Evolutionary conservation across 2,797 vertebrate species (phyloP), one percentile per base, ranked within the genome.

Genomic region (Urosaurus nigricauda): DNA sequence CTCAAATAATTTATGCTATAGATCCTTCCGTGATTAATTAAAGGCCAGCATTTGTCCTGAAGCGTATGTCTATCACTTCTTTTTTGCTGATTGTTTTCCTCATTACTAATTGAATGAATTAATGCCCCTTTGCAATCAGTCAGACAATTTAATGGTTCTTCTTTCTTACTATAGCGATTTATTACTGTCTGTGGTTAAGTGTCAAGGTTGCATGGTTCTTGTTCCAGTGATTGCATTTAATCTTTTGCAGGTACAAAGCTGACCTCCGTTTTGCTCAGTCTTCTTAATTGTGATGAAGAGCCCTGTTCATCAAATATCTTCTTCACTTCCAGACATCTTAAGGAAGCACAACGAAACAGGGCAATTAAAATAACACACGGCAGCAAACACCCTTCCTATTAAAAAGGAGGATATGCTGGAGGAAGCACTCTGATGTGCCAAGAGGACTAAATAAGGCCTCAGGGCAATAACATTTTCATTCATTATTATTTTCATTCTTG

Each of bases 51-150:
- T 89, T 91, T 47, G 90, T 84, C 79, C 90, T 85, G 79, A 35
- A 88, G 21, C 11, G 68, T 93, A 68, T 85, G 77, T 29, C 17
- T 86, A 80, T 85, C 47, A 65, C 75, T 79, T 93, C 63, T 80
- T 51, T 68, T 88, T 90, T 90, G 63, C 80, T 89, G 73, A 91
- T 86, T 91, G 53, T 92, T 93, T 89, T 91, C 79, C 78, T 88
- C 78, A 51, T 89, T 87, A 73, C 56, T 88, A 91, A 87, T 89
- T 89, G 43, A 58, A 79, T 78, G 37, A 90, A 63, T 53, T 86
- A 77, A 90, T 88, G 63, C 51, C 78, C n/a, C 21, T 89, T 91
- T 90, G 85, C 63, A 93, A 93, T 88, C 77, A 74, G 26, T 85
- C 83, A 68, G 82, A 89, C 70, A 89, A 85, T 70, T 68, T 74